Base-by-base conservation (phyloP, 2,113 vertebrate species). In the Cheilinus undulatus region DNA sequence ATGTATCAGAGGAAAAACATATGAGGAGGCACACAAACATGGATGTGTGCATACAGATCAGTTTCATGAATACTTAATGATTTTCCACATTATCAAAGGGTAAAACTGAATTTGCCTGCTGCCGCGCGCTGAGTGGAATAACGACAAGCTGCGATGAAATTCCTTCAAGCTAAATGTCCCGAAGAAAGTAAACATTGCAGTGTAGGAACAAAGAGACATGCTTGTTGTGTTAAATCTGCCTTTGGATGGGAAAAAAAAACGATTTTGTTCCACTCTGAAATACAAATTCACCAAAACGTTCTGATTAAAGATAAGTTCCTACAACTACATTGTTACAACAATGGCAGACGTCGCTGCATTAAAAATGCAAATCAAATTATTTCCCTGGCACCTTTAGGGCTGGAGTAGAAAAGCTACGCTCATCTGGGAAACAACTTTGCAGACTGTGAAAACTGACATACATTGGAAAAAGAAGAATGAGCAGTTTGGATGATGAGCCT, bases 61-160 rank as follows among this genome's bases (percentile, higher is more conserved):
- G 78, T 50, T 83, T 72, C 85, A 92, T 91, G 85, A 92, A 92
- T 92, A 88, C 81, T 90, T 91, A 78, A 91, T 87, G 86, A 73
- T 86, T 77, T 78, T 87, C 50, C 83, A 83, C 83, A 85, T 85
- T 91, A 92, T 90, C 88, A 92, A 90, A 91, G 84, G 84, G 77
- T 74, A 81, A 81, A 85, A 84, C 69, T 73, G 86, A 88, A 85
- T 88, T 88, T 87, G 78, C 89, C 86, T 83, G 86, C 86, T 91
- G 88, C 81, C 3, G 46, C 70, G 84, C 15, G 64, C 58, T 76
- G 87, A 78, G 75, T 36, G 42, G 88, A 89, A 91, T 92, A 88
- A 87, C 87, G 86, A 89, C 83, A 80, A 87, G 88, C 86, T 87
- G 86, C 51, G 63, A 82, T 86, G 68, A 86, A 84, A 89, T 77